A percentile compares a stretch with the other conserved stretches of the same genome.
Evolutionary conservation across 2,797 vertebrate genomes (phyloP).

Genomic region (Sebastolobus alascanus): DNA sequence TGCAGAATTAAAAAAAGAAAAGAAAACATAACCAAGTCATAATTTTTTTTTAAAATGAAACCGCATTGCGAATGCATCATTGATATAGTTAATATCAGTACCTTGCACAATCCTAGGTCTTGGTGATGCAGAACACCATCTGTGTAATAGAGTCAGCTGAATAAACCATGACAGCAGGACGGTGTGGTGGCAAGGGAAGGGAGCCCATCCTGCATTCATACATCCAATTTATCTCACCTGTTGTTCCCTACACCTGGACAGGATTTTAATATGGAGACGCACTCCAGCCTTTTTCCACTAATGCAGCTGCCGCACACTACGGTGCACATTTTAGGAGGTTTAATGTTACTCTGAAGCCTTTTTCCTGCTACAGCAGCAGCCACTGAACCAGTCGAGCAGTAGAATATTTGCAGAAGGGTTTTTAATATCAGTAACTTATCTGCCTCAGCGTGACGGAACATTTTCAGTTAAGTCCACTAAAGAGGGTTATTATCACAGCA

Average conservation of each 20-base stretch:
- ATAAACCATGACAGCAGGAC: constrained; percentile 12
- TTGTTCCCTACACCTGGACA: not conserved
- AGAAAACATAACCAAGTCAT: not conserved
- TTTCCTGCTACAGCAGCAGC: not conserved
- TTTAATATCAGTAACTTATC: not conserved
- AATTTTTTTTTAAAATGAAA: too few species aligned
- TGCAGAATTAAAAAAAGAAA: not conserved
- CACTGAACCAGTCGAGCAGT: not conserved
- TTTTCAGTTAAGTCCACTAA: too few species aligned
- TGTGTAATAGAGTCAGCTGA: not conserved
- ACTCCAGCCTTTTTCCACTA: not conserved
- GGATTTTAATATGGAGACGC: not conserved
- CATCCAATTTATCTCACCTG: not conserved
- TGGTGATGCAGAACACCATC: not conserved
- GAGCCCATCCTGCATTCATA: not conserved
- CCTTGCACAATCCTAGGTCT: not conserved
- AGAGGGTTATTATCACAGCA: too few species aligned
- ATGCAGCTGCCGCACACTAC: not conserved
- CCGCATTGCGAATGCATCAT: not conserved
- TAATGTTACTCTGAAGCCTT: not conserved
- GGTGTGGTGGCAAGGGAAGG: not conserved
- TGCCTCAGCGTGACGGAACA: not conserved
- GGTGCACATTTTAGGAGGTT: not conserved
- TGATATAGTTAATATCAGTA: not conserved
- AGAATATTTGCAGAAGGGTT: not conserved